These are phyloP conservation scores for Lepidocyrtoides sp. DNA, from an alignment of 2,888 invertebrate genomes.

Conservation along the genomic window DNA sequence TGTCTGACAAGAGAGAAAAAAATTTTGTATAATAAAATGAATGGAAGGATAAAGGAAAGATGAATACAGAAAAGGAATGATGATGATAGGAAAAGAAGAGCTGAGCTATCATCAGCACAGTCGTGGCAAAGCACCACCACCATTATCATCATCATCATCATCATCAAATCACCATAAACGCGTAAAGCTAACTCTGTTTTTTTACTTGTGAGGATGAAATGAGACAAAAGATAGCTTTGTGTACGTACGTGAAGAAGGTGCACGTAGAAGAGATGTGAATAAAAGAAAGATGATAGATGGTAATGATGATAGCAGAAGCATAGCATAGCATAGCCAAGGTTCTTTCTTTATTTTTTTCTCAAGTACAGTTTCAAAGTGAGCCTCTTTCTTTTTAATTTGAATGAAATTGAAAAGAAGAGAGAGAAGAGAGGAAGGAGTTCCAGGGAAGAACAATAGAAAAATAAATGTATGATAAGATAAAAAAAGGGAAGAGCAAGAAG, in stretches of 20 bases:
- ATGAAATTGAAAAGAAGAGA: slow-evolving; percentile 42
- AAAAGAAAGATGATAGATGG: background rate
- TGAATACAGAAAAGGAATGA: slow-evolving; percentile 10
- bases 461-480: too few species aligned
- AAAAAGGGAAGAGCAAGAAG: too few species aligned
- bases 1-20: too few species aligned
- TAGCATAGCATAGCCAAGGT: background rate
- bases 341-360: too few species aligned
- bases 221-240: slow-evolving; percentile 36
- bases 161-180: slow-evolving; percentile 11
- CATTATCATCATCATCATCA: background rate
- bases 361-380: background rate
- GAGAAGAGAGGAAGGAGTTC: slow-evolving; percentile 22
- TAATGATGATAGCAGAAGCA: slow-evolving; percentile 22
- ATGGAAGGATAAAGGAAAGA: background rate
- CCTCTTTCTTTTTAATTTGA: slow-evolving; percentile 27
- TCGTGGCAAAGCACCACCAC: too few species aligned
- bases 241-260: too few species aligned
- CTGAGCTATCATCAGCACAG: background rate
- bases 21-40: background rate
- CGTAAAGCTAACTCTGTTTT: slow-evolving; percentile 12
- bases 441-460: slow-evolving; percentile 19
- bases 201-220: background rate
- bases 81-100: background rate
- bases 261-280: too few species aligned